Evolutionary conservation across 2,797 vertebrate species (phyloP), one percentile per base, ranked within the genome.

Genomic region (Gallinago nigripennis): DNA sequence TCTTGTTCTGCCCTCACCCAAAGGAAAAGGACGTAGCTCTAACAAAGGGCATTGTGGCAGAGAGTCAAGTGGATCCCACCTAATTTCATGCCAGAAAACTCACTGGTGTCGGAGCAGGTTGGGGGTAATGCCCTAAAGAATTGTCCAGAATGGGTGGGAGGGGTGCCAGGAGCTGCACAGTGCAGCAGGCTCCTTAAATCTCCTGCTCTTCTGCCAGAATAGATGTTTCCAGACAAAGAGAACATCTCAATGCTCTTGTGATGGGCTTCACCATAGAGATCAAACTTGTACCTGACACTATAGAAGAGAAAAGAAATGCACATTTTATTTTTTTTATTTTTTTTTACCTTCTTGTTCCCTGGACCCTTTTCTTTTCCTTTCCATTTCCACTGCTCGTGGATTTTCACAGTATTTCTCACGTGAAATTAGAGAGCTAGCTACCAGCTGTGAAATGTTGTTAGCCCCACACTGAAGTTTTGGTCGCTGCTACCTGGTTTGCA

Each of bases 61-160:
- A 71, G 31, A 24, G 57, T 87, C 23, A 27, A 56, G 23, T 46
- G 33, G 33, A 9, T 80, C 21, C 54, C 45, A 33, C 57, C 51
- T 48, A 65, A 92, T 76, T 77, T 81, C 16, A 19, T 80, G 37
- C 14, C 81, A 84, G 64, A 79, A 76, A 66, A 68, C 27, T 80
- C 20, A 27, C 21, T 60, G 0, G 2, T 46, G 69, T 57, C 7
- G 0, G 64, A 57, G 43, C 64, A 37, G 43, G 43, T 21, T 41
- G 68, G 83, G 54, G 0, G 0, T 25, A 31, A 16, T 10, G 39
- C 27, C 68, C 16, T n/a, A 33, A 53, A 1, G 1, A 24, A 6
- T 24, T 57, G 30, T 39, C 24, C 43, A 48, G 24, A 48, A 48
- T 16, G 28, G 0, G 0, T 28, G 31, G 58, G 24, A 83, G 11